These are phyloP conservation scores for Montipora efflorescens DNA, from an alignment of 64 coral and sea anemone genomes.

Conservation along the genomic window DNA sequence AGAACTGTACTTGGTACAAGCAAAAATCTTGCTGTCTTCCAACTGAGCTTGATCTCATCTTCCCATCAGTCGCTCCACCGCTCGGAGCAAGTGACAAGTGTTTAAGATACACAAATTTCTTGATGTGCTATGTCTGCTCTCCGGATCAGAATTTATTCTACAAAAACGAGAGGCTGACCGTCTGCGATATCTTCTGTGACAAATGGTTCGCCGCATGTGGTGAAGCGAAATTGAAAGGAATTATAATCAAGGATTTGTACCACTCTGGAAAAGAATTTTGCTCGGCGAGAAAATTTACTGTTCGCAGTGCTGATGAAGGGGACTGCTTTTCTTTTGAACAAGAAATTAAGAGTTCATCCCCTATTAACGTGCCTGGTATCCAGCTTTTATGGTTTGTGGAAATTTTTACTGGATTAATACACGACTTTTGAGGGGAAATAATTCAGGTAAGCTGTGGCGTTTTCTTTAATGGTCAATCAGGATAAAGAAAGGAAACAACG, in stretches of 20 bases:
- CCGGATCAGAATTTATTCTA: slow-evolving; percentile 91
- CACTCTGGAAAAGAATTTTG: slow-evolving; percentile 86
- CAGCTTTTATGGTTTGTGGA: neutral
- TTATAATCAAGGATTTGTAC: slow-evolving; percentile 66
- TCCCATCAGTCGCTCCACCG: slow-evolving; percentile 69
- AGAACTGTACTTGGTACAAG: slow-evolving; percentile 97
- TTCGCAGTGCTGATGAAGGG: slow-evolving; percentile 15
- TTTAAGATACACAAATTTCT: slow-evolving; percentile 65
- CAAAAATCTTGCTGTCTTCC: slow-evolving; percentile 86
- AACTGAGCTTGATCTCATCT: slow-evolving; percentile 82
- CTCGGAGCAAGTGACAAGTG: slow-evolving; percentile 77
- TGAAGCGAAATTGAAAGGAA: slow-evolving; percentile 83
- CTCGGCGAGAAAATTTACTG: slow-evolving; percentile 81
- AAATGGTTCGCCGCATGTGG: slow-evolving; percentile 79
- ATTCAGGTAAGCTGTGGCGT: neutral
- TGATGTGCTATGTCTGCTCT: slow-evolving; percentile 92
- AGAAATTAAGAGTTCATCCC: neutral
- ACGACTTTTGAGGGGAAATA: neutral
- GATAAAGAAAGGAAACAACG: too few species aligned
- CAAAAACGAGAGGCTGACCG: slow-evolving; percentile 79
- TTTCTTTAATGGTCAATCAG: too few species aligned
- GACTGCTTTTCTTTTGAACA: slow-evolving; percentile 71
- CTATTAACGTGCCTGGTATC: neutral
- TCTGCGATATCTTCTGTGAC: slow-evolving; percentile 86
- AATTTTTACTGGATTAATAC: neutral